Evolutionary conservation across 1,140 invertebrate genomes (phyloP).

Genomic region (Eurosta solidaginis): DNA sequence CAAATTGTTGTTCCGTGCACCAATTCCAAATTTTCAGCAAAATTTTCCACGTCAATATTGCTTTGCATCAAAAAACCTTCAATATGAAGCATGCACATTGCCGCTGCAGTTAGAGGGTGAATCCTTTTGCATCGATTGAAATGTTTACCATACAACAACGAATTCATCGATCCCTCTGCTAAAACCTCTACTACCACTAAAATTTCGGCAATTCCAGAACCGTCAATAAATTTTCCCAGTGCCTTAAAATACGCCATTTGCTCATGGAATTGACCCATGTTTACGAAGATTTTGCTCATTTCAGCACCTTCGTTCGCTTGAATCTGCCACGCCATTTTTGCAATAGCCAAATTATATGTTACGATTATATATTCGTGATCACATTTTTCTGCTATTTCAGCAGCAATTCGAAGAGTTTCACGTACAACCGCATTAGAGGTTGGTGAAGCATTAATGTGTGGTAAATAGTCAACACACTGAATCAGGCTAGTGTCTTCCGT

Average conservation of each 20-base stretch:
- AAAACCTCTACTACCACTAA: no score
- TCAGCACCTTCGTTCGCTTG: neutral
- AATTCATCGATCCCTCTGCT: no score
- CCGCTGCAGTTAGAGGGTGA: neutral
- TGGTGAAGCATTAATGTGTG: neutral
- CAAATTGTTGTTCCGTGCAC: neutral
- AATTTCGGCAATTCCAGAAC: no score
- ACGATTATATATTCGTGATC: neutral
- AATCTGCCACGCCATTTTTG: neutral
- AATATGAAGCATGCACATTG: neutral
- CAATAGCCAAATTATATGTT: neutral
- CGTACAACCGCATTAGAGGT: neutral
- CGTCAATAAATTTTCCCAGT: no score
- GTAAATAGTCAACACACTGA: neutral
- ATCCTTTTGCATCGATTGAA: neutral
- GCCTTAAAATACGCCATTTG: no score
- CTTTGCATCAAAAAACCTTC: neutral
- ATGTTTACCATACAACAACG: neutral
- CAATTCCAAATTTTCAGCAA: neutral
- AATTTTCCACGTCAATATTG: neutral
- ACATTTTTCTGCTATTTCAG: neutral
- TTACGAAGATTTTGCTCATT: no score
- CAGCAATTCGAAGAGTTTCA: neutral
- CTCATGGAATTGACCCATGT: no score
- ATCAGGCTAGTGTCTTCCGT: neutral